Conservation (phyloP, 1,140 invertebrate genomes). For the Caenorhabditis elegans region DNA sequence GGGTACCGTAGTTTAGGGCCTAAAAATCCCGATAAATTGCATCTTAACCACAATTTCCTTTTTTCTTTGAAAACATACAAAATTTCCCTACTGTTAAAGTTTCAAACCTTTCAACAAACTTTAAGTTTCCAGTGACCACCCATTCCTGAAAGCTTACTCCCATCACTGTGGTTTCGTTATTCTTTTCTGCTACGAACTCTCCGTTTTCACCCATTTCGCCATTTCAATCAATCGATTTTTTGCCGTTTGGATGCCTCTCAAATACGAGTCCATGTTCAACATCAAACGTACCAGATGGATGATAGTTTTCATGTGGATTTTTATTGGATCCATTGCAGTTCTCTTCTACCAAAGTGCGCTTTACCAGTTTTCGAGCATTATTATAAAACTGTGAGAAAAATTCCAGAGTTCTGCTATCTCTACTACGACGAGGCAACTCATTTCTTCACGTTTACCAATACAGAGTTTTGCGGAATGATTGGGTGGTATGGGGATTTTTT, state of each 20-base stretch:
- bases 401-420: neutral
- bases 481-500: slow-evolving; percentile 4
- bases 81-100: no score
- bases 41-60: no score
- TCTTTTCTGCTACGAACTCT: neutral
- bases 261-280: neutral
- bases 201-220: neutral
- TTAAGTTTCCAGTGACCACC: neutral
- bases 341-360: neutral
- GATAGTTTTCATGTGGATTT: neutral
- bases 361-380: no score
- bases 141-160: neutral
- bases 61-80: no score
- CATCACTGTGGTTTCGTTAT: neutral
- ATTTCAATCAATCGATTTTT: neutral
- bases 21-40: no score
- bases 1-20: no score
- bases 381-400: no score
- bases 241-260: neutral
- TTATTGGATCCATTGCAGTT: neutral
- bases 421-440: neutral
- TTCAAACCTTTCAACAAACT: no score
- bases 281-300: neutral
- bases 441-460: neutral
- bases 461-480: neutral